These are phyloP conservation scores for Scrobipalpa costella DNA, from an alignment of 2,888 invertebrate species.

Conservation along the genomic window DNA sequence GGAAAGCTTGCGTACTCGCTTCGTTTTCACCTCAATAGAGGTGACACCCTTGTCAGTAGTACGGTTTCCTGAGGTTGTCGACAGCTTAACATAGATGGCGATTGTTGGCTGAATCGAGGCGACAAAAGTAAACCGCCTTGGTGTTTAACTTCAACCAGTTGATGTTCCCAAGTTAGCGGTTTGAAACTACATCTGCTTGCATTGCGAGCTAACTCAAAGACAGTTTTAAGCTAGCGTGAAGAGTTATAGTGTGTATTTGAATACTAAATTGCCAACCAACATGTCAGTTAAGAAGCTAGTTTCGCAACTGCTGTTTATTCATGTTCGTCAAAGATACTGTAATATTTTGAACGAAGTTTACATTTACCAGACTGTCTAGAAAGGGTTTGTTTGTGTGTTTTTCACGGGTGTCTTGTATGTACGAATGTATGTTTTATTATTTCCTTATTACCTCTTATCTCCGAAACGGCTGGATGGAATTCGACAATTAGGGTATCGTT, in stretches of 20 bases:
- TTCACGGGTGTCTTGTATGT: no score
- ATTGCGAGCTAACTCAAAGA: slow-evolving; percentile 22
- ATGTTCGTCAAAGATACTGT: neutral
- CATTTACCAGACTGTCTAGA: neutral
- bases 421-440: no score
- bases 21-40: no score
- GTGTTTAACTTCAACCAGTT: slow-evolving; percentile 24
- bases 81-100: slow-evolving; percentile 14
- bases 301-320: neutral
- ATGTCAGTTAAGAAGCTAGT: neutral
- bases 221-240: slow-evolving; percentile 27
- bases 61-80: neutral
- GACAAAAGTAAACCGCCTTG: slow-evolving; percentile 22
- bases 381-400: no score
- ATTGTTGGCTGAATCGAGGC: neutral
- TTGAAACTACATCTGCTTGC: slow-evolving; percentile 29
- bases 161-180: slow-evolving; percentile 27
- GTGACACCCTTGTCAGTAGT: no score
- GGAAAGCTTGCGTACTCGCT: no score
- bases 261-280: slow-evolving; percentile 26
- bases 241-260: slow-evolving; percentile 31
- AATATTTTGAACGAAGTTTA: neutral
- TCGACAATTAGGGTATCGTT: no score
- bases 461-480: no score
- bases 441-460: no score